Base-by-base conservation (phyloP, 2,113 vertebrate genomes). In the Oreochromis spilurus region DNA sequence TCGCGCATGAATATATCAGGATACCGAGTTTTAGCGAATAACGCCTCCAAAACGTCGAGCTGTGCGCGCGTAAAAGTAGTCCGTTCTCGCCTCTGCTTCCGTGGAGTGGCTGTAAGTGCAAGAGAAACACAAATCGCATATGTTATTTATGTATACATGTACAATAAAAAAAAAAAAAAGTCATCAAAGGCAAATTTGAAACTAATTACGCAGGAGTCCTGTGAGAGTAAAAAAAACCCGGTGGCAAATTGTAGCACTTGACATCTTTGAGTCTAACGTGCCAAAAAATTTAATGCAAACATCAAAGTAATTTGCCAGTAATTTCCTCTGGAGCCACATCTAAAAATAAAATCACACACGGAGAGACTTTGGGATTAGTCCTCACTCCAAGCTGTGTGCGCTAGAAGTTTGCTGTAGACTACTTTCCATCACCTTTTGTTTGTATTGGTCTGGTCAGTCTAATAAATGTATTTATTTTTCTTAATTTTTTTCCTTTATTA, bases 1-100 rank as follows among this genome's bases (percentile, higher is more conserved):
- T 99, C 98, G 53, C 98, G 95, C 98, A 99, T 99, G 96, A 99
- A 99, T 96, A 99, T 99, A 90, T 99, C 99, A 36, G 99, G 99
- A 92, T 99, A 99, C 26, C 99, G 97, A 58, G 98, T 99, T 97
- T 99, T 99, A 93, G 96, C 98, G 84, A 99, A 99, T 55, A 99
- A 97, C 19, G 98, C 97, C 95, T 99, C 99, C 95, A 99, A 95
- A 89, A 99, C 96, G 5, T 99, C 99, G 36, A 99, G 97, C 95
- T 99, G 99, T 2, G 98, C 98, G 79, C 98, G 97, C 85, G 99
- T 99, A 93, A 99, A 99, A 81, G 99, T 99, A 50, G 99, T 99
- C 93, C 99, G 96, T 89, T 99, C 99, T 89, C 99, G 95, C 88
- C 99, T 96, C 93, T 99, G 99, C 95, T 99, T 99, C 90, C 99